Conservation (phyloP, 2,797 vertebrate genomes). For the Sebastes matsubarae region DNA sequence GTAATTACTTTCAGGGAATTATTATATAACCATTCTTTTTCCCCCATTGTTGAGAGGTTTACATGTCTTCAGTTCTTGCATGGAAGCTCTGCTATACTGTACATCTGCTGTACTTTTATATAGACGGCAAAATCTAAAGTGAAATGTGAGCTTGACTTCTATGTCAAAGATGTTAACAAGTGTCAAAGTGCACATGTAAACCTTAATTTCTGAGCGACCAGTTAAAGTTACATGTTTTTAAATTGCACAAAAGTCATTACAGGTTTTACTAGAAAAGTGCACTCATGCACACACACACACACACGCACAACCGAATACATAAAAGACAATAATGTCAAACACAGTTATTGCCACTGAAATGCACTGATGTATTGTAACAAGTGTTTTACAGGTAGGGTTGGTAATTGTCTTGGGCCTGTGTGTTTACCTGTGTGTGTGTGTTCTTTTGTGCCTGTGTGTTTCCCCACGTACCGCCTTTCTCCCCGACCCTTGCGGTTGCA, state of each 20-base stretch:
- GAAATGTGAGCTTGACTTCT: too few relatives aligned
- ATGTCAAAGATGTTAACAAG: too few relatives aligned
- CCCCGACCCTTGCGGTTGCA: too few relatives aligned
- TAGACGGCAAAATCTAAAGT: neutral
- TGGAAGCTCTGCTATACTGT: neutral
- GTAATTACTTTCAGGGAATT: neutral
- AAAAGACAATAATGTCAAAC: neutral
- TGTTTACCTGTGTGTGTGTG: too few relatives aligned
- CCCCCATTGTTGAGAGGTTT: neutral
- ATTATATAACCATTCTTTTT: neutral
- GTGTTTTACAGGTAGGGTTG: neutral
- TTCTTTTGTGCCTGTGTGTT: too few relatives aligned
- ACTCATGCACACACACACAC: too few relatives aligned
- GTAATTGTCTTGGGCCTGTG: neutral
- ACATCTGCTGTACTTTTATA: neutral
- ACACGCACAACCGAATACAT: too few relatives aligned
- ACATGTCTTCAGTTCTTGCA: neutral
- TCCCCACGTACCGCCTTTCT: too few relatives aligned
- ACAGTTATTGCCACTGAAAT: neutral
- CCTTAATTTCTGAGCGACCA: neutral
- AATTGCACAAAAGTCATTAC: too few relatives aligned
- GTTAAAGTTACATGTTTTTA: too few relatives aligned
- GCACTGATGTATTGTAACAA: neutral
- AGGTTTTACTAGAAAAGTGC: too few relatives aligned
- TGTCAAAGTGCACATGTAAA: neutral